Conservation (phyloP, 2,797 vertebrate species). For the Micropoecilia bifurca region DNA sequence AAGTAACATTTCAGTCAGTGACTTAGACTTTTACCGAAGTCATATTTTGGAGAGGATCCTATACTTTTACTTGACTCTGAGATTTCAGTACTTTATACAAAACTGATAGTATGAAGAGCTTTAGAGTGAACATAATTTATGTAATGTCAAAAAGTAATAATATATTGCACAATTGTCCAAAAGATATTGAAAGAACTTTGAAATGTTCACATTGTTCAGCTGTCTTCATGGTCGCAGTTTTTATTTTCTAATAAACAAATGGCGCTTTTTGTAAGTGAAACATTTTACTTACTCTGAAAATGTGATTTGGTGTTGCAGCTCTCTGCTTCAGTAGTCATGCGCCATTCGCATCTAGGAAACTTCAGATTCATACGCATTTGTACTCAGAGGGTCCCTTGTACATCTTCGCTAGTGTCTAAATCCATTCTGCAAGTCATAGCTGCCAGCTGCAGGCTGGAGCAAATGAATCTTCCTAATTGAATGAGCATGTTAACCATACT, state of each 20-base stretch:
- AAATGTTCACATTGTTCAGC: background rate
- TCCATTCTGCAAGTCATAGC: slow-evolving; percentile 50
- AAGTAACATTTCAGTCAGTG: too few relatives aligned
- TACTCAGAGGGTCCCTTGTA: background rate
- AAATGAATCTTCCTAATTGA: slow-evolving; percentile 69
- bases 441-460: slow-evolving; percentile 27
- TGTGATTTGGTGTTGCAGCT: background rate
- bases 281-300: background rate
- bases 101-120: too few relatives aligned
- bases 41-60: too few relatives aligned
- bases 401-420: slow-evolving; percentile 7
- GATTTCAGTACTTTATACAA: too few relatives aligned
- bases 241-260: background rate
- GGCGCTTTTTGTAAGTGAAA: background rate
- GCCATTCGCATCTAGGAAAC: background rate
- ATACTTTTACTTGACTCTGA: too few relatives aligned
- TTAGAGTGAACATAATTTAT: background rate
- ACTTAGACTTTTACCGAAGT: too few relatives aligned
- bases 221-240: background rate
- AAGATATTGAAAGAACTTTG: background rate
- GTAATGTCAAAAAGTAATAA: background rate
- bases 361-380: background rate
- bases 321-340: background rate
- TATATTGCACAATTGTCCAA: background rate
- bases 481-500: slow-evolving; percentile 64